phyloP scores from a whole-genome alignment of 2,797 vertebrate species.

The Euphonia xanthogaster region DNA sequence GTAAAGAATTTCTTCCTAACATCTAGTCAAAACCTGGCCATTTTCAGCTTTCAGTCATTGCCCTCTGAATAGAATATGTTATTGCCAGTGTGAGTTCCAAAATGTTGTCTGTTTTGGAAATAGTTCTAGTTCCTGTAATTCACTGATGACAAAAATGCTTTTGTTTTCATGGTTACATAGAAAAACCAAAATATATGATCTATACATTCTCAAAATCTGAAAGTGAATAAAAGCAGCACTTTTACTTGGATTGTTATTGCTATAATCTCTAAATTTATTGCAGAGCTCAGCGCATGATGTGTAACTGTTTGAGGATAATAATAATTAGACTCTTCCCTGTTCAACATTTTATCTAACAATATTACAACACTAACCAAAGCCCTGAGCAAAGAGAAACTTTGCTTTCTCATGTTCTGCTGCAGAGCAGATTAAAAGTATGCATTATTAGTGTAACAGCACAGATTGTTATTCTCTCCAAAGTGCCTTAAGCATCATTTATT shows the following conservation, averaged over 20 bases:
- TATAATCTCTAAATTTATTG: neutral
- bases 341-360: neutral
- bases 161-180: neutral
- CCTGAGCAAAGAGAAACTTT: neutral
- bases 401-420: neutral
- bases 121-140: neutral
- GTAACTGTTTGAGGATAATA: neutral
- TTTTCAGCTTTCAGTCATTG: neutral
- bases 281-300: neutral
- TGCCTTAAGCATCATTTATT: constrained; percentile 26
- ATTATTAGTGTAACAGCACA: neutral
- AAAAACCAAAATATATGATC: neutral
- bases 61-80: neutral
- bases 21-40: neutral
- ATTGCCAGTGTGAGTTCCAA: neutral
- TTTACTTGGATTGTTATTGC: neutral
- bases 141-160: neutral
- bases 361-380: neutral
- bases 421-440: neutral
- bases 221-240: neutral
- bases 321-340: neutral
- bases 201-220: neutral
- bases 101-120: neutral
- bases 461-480: neutral
- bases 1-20: neutral